A percentile compares a stretch with the other conserved stretches of the same genome.
phyloP scores from a whole-genome alignment of 1,140 invertebrate species.

The Anadara kagoshimensis region DNA sequence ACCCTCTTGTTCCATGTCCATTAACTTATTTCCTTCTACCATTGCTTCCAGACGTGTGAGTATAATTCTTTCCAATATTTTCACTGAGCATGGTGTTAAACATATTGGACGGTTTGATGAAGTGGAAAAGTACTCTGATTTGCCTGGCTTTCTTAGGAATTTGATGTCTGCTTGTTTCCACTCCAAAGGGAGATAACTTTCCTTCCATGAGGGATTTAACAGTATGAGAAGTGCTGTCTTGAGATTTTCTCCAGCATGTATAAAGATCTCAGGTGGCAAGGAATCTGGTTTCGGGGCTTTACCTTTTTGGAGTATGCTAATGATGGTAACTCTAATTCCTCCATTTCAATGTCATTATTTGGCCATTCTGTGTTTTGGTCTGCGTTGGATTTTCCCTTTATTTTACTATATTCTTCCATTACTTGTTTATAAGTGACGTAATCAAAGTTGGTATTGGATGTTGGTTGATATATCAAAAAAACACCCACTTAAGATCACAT shows the following conservation, averaged over 20 bases:
- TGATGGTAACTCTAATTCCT: background rate
- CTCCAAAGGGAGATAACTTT: background rate
- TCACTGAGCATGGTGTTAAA: background rate
- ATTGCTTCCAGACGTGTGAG: background rate
- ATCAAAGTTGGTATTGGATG: too few species aligned
- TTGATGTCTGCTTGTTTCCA: background rate
- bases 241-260: background rate
- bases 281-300: background rate
- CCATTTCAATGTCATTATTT: too few species aligned
- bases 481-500: background rate
- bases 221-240: background rate
- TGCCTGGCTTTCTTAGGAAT: slow-evolving; percentile 1
- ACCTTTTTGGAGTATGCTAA: background rate
- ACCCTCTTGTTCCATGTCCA: background rate
- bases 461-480: too few species aligned
- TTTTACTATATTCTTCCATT: slow-evolving; percentile 4
- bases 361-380: too few species aligned
- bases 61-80: slow-evolving; percentile 6
- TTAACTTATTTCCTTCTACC: background rate
- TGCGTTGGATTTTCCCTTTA: background rate
- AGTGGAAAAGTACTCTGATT: background rate
- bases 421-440: background rate
- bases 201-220: background rate
- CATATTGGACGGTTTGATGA: slow-evolving; percentile 1
- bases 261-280: background rate